Evolutionary conservation across 2,113 vertebrate species (phyloP), one percentile per base, ranked within the genome.

Genomic region (Grallaria varia): DNA sequence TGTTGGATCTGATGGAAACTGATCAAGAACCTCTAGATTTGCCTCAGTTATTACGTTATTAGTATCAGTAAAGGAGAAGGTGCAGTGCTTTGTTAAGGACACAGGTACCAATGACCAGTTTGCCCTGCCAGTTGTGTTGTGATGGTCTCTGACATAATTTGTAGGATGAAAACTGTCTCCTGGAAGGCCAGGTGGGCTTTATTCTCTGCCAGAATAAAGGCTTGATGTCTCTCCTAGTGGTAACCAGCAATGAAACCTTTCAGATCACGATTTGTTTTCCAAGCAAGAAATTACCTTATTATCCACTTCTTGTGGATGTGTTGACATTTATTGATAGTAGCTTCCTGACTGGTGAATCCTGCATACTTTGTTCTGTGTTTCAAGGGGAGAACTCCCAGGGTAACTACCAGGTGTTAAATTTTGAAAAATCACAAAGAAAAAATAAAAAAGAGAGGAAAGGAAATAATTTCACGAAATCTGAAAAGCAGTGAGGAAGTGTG

Each of bases 121-220:
- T 82, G 18, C 16, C 6, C 19, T 47, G 14, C 3, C 20, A n/a
- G 0, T 13, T 85, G 3, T 39, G 8, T 28, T 0, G 0, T 62
- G 22, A 5, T n/a, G 5, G 14, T 56, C n/a, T 39, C 52, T 60
- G 11, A 27, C 47, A 62, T 7, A 56, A 27, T 50, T 35, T 55
- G 4, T 62, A 50, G 13, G 4, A 52, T 25, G 16, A 79, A 69
- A 76, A 37, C 10, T n/a, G 12, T 4, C 4, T 59, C 7, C 49
- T 69, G 37, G 14, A 23, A 79, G 33, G 30, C 14, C 35, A 85
- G 10, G 5, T 58, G 8, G n/a, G n/a, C n/a, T n/a, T n/a, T n/a
- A n/a, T n/a, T n/a, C n/a, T n/a, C n/a, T n/a, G n/a, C 6, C 21
- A 49, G 49, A 64, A 53, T 23, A 68, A 49, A 59, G 8, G 3